These are phyloP conservation scores for Acronicta leporina DNA, from an alignment of 2,888 invertebrate genomes.

Conservation along the genomic window DNA sequence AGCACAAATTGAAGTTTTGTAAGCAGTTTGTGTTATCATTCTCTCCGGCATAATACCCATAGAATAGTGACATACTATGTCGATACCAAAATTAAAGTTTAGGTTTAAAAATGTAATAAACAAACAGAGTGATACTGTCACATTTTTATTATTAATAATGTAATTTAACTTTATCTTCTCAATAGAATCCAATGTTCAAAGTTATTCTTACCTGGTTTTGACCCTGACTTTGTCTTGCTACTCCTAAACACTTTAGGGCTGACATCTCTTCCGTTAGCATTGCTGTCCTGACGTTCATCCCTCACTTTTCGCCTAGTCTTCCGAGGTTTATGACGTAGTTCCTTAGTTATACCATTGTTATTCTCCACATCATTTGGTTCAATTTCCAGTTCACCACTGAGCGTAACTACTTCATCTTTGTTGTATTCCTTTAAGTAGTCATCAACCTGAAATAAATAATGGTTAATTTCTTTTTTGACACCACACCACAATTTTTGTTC, in stretches of 20 bases:
- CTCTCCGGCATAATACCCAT: too few relatives aligned
- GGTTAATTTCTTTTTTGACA: too few relatives aligned
- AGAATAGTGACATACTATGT: too few relatives aligned
- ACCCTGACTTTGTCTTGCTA: slow-evolving; percentile 71
- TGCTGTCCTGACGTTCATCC: slow-evolving; percentile 79
- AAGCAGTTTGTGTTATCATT: too few relatives aligned
- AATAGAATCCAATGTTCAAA: not conserved
- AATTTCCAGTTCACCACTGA: slow-evolving; percentile 86
- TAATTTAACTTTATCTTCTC: not conserved
- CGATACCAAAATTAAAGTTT: too few relatives aligned
- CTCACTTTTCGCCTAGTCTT: slow-evolving; percentile 82
- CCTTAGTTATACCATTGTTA: slow-evolving; percentile 80
- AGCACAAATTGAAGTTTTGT: too few relatives aligned
- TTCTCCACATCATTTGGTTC: slow-evolving; percentile 84
- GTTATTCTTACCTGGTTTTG: slow-evolving; percentile 75
- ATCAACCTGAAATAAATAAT: slow-evolving; percentile 73
- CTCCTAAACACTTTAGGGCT: slow-evolving; percentile 86
- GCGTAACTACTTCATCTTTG: slow-evolving; percentile 84
- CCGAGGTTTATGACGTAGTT: slow-evolving; percentile 79
- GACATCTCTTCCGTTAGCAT: slow-evolving; percentile 78
- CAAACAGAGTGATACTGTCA: too few relatives aligned
- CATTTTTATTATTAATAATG: too few relatives aligned
- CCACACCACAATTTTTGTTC: too few relatives aligned
- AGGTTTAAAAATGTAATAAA: too few relatives aligned
- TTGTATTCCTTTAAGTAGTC: slow-evolving; percentile 87